Conservation (phyloP, 2,113 vertebrate genomes). For the Illadopsis cleaveri region DNA sequence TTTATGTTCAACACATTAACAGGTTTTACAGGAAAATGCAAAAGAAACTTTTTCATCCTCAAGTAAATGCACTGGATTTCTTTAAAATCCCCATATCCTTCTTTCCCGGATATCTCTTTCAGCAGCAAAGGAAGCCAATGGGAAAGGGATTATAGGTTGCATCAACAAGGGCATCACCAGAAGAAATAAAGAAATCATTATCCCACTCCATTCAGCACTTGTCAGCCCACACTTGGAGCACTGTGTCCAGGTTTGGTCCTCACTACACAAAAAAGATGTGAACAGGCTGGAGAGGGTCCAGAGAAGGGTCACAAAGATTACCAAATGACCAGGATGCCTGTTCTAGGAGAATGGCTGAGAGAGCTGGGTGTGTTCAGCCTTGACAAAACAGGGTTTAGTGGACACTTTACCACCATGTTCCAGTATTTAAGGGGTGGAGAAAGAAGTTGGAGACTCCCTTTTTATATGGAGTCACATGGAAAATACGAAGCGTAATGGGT, state of each 20-base stretch:
- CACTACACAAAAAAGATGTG: not conserved
- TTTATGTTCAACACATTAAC: not conserved
- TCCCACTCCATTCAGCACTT: not conserved
- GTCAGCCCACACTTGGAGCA: not conserved
- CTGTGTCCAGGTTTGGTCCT: not conserved
- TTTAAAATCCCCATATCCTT: not conserved
- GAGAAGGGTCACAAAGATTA: not conserved
- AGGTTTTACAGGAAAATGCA: not conserved
- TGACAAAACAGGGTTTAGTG: not conserved
- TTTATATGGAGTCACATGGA: not conserved
- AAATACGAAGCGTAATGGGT: rapidly evolving
- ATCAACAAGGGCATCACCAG: not conserved
- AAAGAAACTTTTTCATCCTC: not conserved
- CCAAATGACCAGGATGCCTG: not conserved
- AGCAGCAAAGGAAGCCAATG: not conserved
- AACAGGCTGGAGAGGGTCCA: not conserved
- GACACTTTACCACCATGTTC: not conserved
- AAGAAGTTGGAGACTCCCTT: not conserved
- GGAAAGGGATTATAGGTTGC: not conserved
- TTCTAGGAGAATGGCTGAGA: not conserved
- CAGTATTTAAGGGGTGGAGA: not conserved
- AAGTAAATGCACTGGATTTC: not conserved
- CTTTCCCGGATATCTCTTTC: not conserved
- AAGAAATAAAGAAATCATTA: not conserved
- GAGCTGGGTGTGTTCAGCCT: not conserved